Conservation (phyloP, 1,140 invertebrate genomes). For the Scylla paramamosain region DNA sequence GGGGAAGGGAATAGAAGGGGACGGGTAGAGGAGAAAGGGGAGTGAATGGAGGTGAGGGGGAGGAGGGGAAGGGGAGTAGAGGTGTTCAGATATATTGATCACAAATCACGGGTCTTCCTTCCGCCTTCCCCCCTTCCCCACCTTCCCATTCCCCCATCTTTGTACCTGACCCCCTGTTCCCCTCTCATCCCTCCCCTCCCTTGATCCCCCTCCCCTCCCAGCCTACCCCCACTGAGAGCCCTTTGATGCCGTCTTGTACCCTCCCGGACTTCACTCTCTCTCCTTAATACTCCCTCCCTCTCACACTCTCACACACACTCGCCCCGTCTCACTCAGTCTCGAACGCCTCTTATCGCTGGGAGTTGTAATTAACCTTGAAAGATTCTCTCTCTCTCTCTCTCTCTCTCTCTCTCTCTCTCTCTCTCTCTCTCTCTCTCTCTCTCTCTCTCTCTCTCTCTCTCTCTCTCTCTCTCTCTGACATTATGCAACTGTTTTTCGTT, state of each 20-base stretch:
- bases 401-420: constrained; percentile 5
- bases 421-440: neutral
- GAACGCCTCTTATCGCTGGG: neutral
- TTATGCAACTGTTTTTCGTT: neutral
- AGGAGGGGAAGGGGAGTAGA: too few species aligned
- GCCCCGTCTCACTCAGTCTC: neutral
- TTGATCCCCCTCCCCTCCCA: neutral
- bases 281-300: neutral
- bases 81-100: too few species aligned
- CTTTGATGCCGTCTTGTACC: neutral
- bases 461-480: neutral
- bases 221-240: neutral
- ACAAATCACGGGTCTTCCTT: neutral
- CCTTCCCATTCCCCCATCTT: neutral
- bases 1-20: neutral
- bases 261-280: neutral
- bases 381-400: neutral
- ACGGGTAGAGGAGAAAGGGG: too few species aligned
- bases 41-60: too few species aligned
- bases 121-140: neutral
- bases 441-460: neutral
- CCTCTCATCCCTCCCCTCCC: neutral
- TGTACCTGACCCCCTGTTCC: neutral
- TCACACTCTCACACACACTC: neutral
- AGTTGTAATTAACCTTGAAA: constrained; percentile 24